phyloP scores from a whole-genome alignment of 2,888 invertebrate genomes.

The Amphipoea lucens region DNA sequence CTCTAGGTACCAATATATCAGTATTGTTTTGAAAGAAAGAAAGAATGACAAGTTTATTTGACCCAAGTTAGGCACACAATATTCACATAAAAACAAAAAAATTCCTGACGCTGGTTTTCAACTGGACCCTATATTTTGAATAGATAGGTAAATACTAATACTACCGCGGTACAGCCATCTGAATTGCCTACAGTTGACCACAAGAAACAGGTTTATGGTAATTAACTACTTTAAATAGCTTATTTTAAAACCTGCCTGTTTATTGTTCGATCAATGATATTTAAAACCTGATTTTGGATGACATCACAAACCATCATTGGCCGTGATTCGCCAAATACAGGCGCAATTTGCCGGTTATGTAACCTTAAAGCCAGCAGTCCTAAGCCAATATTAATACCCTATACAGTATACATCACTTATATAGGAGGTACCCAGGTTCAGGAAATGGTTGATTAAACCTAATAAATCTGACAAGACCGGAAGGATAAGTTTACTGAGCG shows the following conservation, averaged over 20 bases:
- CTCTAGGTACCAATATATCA: slow-evolving; percentile 1
- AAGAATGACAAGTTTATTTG: no score
- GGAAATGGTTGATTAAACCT: slow-evolving; percentile 20
- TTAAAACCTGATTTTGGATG: slow-evolving; percentile 16
- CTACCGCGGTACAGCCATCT: background rate
- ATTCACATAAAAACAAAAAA: no score
- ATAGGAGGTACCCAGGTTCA: background rate
- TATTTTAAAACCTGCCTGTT: background rate
- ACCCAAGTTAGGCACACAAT: no score
- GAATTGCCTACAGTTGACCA: background rate
- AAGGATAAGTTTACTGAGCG: slow-evolving; percentile 12
- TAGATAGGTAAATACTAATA: background rate
- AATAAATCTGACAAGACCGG: slow-evolving; percentile 4
- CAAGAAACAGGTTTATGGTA: slow-evolving; percentile 2
- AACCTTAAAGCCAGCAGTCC: no score
- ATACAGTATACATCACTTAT: background rate
- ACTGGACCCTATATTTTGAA: background rate
- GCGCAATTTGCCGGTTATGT: background rate
- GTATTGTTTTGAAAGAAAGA: background rate
- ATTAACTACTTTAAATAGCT: slow-evolving; percentile 4
- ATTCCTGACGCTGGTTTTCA: no score
- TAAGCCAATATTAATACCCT: background rate
- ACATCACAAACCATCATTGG: background rate
- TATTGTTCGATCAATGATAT: slow-evolving; percentile 1
- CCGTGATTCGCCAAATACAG: background rate